A percentile compares a stretch with the other conserved stretches of the same genome.
Conservation (phyloP, 2,888 invertebrate genomes). For the Brenthis hecate region DNA sequence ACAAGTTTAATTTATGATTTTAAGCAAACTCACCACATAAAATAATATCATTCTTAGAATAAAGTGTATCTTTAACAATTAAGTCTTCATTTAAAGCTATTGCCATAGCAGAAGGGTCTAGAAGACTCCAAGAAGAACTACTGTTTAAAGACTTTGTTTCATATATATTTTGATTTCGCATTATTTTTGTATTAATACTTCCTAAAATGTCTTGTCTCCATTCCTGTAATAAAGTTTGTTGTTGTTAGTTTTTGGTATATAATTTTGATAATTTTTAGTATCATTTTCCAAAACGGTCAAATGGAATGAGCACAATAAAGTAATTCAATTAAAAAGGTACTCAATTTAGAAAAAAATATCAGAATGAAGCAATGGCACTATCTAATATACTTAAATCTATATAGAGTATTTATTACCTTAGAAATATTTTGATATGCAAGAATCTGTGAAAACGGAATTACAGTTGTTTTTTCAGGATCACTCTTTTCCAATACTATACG, state of each 20-base stretch:
- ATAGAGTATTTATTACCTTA: constrained; percentile 44
- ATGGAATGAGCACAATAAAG: no score
- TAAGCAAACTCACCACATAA: constrained; percentile 55
- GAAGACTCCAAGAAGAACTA: constrained; percentile 52
- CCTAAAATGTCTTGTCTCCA: constrained; percentile 62
- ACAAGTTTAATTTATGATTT: not conserved
- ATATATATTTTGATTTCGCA: constrained; percentile 58
- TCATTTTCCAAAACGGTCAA: not conserved
- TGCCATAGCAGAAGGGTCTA: constrained; percentile 63
- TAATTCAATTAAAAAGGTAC: no score
- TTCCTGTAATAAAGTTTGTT: constrained; percentile 46
- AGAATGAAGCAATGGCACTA: not conserved
- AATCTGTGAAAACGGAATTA: constrained; percentile 65
- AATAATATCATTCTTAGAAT: constrained; percentile 59
- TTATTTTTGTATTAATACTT: constrained; percentile 57
- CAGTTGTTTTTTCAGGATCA: constrained; percentile 60
- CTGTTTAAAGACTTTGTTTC: constrained; percentile 52
- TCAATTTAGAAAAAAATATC: no score
- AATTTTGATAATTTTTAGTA: not conserved
- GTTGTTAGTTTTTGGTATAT: not conserved
- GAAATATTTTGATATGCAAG: constrained; percentile 49
- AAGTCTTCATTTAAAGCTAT: constrained; percentile 51
- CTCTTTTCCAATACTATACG: constrained; percentile 58
- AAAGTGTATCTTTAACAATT: constrained; percentile 58
- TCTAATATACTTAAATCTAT: not conserved